Evolutionary conservation across 2,888 invertebrate species (phyloP).

Genomic region (Fragum fragum): DNA sequence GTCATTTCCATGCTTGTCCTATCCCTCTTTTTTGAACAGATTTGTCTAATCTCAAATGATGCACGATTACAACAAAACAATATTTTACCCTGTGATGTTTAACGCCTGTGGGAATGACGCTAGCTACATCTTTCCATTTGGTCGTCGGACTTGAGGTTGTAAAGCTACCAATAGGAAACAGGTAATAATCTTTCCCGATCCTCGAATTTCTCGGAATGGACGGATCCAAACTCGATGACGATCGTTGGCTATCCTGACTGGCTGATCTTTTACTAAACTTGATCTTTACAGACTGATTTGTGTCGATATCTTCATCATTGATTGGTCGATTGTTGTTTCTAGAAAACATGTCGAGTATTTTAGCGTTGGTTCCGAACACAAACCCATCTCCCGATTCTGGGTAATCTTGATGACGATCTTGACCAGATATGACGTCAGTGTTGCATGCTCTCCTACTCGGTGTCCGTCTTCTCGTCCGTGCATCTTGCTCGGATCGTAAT

Average conservation of each 20-base stretch:
- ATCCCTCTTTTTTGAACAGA: too few species aligned
- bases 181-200: constrained; percentile 18
- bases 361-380: constrained; percentile 14
- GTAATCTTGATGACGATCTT: background rate
- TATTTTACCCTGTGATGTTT: constrained; percentile 10
- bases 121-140: constrained; percentile 18
- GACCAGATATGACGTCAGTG: background rate
- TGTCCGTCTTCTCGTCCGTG: background rate
- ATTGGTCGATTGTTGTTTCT: constrained; percentile 32
- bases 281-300: background rate
- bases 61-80: too few species aligned
- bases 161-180: constrained; percentile 48
- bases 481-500: background rate
- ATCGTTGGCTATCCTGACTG: constrained; percentile 5
- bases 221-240: background rate
- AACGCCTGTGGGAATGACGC: background rate
- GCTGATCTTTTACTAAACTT: background rate
- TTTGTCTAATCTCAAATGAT: too few species aligned
- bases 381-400: constrained; percentile 5
- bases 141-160: background rate
- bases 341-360: constrained; percentile 18
- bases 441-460: background rate
- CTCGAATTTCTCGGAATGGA: background rate
- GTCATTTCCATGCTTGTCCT: too few species aligned
- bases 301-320: background rate